These are phyloP conservation scores for Stenolophus ochropezus DNA, from an alignment of 2,888 invertebrate genomes.

Conservation along the genomic window DNA sequence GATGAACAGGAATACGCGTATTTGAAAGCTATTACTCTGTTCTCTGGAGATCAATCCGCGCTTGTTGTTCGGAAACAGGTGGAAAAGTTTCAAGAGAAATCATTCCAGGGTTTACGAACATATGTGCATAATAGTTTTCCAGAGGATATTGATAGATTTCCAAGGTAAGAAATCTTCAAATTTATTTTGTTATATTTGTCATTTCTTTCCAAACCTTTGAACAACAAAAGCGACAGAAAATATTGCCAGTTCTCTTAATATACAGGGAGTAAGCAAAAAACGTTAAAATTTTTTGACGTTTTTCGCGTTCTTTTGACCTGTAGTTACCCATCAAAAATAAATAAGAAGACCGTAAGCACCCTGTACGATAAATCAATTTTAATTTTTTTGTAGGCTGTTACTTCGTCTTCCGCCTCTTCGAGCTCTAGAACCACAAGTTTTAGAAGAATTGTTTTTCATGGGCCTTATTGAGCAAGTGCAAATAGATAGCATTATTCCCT, in stretches of 20 bases:
- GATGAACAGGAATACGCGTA: slow-evolving; percentile 92
- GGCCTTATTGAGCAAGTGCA: slow-evolving; percentile 94
- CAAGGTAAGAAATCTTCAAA: slow-evolving; percentile 72
- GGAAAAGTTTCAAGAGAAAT: slow-evolving; percentile 78
- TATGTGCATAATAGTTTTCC: slow-evolving; percentile 73
- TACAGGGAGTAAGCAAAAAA: no score
- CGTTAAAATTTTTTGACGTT: no score
- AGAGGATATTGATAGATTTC: slow-evolving; percentile 76
- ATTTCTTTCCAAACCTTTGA: no score
- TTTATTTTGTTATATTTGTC: no score
- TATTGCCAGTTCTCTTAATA: no score
- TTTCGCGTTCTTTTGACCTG: no score
- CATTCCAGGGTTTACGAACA: slow-evolving; percentile 76
- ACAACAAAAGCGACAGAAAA: no score
- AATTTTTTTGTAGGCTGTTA: slow-evolving; percentile 73
- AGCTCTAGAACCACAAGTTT: slow-evolving; percentile 82
- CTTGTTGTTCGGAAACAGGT: slow-evolving; percentile 74
- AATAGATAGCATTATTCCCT: slow-evolving; percentile 96
- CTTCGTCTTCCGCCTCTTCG: slow-evolving; percentile 83
- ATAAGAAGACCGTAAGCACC: no score
- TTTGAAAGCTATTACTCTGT: slow-evolving; percentile 86
- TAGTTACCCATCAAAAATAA: no score
- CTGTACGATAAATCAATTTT: no score
- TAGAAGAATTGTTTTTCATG: slow-evolving; percentile 95
- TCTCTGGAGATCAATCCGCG: slow-evolving; percentile 75